Evolutionary conservation across 2,797 vertebrate genomes (phyloP).

Genomic region (Sebastes matsubarae): DNA sequence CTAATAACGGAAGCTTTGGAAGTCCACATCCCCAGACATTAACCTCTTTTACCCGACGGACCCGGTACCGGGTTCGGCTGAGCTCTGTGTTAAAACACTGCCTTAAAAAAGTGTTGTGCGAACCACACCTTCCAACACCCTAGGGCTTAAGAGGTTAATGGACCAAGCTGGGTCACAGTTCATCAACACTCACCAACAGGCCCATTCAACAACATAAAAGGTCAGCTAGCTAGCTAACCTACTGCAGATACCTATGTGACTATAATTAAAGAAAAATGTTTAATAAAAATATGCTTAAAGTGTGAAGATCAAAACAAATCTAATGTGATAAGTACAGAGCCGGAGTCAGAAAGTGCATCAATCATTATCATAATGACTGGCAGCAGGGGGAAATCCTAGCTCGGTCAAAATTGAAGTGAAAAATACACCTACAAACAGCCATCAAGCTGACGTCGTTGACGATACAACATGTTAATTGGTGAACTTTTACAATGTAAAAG

Average conservation of each 20-base stretch:
- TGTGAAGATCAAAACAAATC: no score
- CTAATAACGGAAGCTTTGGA: neutral
- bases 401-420: no score
- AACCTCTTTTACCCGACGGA: neutral
- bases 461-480: neutral
- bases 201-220: neutral
- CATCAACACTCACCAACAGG: neutral
- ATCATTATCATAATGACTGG: neutral
- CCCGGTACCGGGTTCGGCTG: no score
- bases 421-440: neutral
- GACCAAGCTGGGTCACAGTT: neutral
- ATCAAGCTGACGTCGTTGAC: neutral
- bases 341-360: neutral
- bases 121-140: neutral
- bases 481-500: neutral
- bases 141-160: neutral
- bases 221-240: neutral
- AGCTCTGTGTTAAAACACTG: no score
- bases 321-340: neutral
- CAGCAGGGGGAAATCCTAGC: no score
- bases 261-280: neutral
- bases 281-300: no score
- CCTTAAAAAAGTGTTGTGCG: no score
- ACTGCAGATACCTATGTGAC: neutral
- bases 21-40: neutral